phyloP scores from a whole-genome alignment of 2,888 invertebrate genomes.

The Xestoiulus laeticollis region DNA sequence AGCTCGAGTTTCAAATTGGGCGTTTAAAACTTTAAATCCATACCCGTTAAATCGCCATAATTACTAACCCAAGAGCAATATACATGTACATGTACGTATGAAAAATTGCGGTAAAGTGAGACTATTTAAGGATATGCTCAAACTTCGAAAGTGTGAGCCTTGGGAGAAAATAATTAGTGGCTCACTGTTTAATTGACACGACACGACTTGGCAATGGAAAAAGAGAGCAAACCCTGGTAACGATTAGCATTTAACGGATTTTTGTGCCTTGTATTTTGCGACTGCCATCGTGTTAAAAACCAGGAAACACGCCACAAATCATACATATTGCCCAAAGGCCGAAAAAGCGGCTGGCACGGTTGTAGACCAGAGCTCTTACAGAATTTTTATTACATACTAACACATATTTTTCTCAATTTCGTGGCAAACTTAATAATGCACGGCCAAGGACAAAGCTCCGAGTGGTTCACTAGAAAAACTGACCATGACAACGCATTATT shows the following conservation, averaged over 20 bases:
- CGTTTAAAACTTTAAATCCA: not conserved
- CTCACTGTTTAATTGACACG: not conserved
- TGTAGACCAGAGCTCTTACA: not conserved
- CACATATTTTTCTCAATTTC: not conserved
- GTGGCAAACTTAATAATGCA: conserved; percentile 35
- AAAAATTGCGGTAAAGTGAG: not conserved
- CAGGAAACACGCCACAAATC: not conserved
- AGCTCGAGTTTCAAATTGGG: not conserved
- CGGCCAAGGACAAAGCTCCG: conserved; percentile 1
- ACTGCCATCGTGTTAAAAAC: conserved; percentile 1
- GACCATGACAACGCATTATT: not conserved
- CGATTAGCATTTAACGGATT: conserved; percentile 36
- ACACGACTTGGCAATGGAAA: conserved; percentile 39
- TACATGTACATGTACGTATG: too few species aligned
- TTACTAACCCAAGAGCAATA: not conserved
- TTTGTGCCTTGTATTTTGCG: not conserved
- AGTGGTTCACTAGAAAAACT: not conserved
- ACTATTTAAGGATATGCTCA: not conserved
- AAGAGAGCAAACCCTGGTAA: not conserved
- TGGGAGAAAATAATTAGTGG: conserved; percentile 27
- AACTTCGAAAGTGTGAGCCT: not conserved
- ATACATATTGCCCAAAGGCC: not conserved
- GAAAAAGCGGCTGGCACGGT: not conserved
- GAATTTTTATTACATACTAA: conserved; percentile 8
- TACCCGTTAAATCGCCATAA: not conserved